Evolutionary conservation across 2,113 vertebrate genomes (phyloP).

Genomic region (Psilopsiagon aymara): DNA sequence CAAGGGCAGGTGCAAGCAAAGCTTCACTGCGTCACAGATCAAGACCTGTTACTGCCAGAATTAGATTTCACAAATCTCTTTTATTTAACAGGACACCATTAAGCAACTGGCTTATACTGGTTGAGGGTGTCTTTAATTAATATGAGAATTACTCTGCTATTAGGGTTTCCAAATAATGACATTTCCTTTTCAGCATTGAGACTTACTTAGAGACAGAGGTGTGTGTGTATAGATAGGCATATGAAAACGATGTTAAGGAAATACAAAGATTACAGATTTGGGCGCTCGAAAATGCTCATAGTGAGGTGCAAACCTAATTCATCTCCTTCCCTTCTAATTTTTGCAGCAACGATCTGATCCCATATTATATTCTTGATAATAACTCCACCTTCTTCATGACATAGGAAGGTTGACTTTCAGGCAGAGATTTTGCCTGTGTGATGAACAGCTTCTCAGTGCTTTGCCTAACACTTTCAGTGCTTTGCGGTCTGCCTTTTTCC

Average conservation of each 20-base stretch:
- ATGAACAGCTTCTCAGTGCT: not conserved
- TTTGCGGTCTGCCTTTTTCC: not conserved
- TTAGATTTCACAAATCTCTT: conserved; percentile 78
- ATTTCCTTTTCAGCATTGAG: not conserved
- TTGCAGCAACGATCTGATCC: not conserved
- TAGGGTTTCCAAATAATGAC: not conserved
- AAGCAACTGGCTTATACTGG: conserved; percentile 25
- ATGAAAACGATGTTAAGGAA: not conserved
- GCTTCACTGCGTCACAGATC: conserved; percentile 78
- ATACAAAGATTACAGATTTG: not conserved
- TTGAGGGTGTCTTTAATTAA: conserved; percentile 43
- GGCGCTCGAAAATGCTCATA: not conserved
- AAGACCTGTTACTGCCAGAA: conserved; percentile 78
- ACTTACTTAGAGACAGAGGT: not conserved
- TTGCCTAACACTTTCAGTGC: not conserved
- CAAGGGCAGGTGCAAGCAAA: conserved; percentile 83
- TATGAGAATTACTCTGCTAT: not conserved
- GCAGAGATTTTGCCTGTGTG: not conserved
- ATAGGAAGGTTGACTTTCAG: not conserved
- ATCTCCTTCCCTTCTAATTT: not conserved
- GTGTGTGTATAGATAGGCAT: not conserved
- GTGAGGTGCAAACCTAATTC: not conserved
- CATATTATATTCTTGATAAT: not conserved
- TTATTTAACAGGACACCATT: conserved; percentile 72
- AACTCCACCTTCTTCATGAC: not conserved